Evolutionary conservation across 2,113 vertebrate species (phyloP).

Genomic region (Castor canadensis): DNA sequence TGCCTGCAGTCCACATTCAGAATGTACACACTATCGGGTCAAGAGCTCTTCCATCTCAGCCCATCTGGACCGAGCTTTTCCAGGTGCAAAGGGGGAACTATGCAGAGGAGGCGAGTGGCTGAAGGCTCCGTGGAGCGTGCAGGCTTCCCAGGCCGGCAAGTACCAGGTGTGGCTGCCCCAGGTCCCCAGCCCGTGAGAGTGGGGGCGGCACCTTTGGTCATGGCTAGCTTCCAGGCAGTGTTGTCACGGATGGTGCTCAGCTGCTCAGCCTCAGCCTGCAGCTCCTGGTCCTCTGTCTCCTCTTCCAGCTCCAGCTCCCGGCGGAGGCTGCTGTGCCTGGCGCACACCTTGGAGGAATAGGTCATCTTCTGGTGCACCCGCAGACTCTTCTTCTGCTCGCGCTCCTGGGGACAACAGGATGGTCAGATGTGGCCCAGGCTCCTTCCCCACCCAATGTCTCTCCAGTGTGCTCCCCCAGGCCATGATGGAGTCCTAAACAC

Average conservation of each 20-base stretch:
- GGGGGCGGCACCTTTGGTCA: conserved; percentile 83
- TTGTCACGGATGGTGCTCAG: conserved; percentile 57
- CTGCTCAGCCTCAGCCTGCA: conserved; percentile 47
- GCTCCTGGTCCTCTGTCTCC: conserved; percentile 67
- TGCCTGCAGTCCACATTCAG: neutral
- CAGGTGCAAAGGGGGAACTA: neutral
- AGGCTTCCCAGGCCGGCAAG: too few relatives aligned
- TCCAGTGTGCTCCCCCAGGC: too few relatives aligned
- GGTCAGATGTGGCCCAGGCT: neutral
- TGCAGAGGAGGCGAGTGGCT: too few relatives aligned
- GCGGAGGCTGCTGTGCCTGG: conserved; percentile 78
- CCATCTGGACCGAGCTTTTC: neutral
- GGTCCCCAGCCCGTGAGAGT: too few relatives aligned
- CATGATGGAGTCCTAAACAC: neutral
- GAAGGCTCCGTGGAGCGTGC: too few relatives aligned
- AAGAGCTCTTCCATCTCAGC: neutral
- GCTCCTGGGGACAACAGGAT: conserved; percentile 81
- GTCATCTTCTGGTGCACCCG: conserved; percentile 88
- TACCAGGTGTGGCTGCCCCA: too few relatives aligned
- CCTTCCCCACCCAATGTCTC: neutral
- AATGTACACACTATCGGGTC: neutral
- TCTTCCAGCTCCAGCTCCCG: conserved; percentile 82
- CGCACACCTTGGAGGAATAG: conserved; percentile 75
- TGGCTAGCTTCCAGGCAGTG: conserved; percentile 79
- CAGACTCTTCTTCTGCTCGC: conserved; percentile 78